These are phyloP conservation scores for Felis catus DNA, from an alignment of 2,113 vertebrate genomes.

Conservation along the genomic window F.catus_Fca126_mat1.0 CM031427.1:23504501-23505000, in stretches of 20 bases:
- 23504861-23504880: neutral
- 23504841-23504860: neutral
- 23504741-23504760: neutral
- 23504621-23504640: neutral
- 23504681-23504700: neutral
- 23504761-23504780: neutral
- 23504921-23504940: neutral
- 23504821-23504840: neutral
- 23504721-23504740: neutral
- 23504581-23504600: neutral
- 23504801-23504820: neutral
- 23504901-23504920: neutral
- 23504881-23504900: neutral
- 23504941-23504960: neutral
- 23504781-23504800: neutral
- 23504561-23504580: neutral
- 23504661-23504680: rapidly evolving
- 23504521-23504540: rapidly evolving
- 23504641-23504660: neutral
- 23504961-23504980: neutral
- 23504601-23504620: too few species aligned
- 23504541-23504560: rapidly evolving
- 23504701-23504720: neutral
- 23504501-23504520: neutral
- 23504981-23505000: neutral